These are phyloP conservation scores for Platyscapa corneri DNA, from an alignment of 1,140 invertebrate genomes.

Conservation along the genomic window DNA sequence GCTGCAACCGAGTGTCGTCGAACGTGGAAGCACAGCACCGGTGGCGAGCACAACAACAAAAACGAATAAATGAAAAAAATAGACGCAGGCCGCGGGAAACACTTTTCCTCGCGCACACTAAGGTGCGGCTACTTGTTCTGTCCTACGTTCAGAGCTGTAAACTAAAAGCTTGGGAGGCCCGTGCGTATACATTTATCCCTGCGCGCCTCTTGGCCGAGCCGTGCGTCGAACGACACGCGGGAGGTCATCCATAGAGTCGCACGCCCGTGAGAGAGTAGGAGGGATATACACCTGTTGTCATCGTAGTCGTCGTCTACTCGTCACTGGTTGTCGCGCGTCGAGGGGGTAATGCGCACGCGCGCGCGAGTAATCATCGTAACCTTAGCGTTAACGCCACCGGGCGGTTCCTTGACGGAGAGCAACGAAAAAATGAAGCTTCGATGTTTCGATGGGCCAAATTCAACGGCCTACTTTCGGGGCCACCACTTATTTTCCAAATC, in stretches of 20 bases:
- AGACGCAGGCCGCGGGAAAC: not conserved
- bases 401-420: too few species aligned
- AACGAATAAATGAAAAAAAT: not conserved
- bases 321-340: not conserved
- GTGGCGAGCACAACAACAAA: not conserved
- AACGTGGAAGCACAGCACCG: not conserved
- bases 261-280: slow-evolving; percentile 55
- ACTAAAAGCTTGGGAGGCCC: slow-evolving; percentile 64
- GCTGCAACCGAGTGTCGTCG: too few species aligned
- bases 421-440: too few species aligned
- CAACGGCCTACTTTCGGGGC: too few species aligned
- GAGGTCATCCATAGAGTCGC: slow-evolving; percentile 64
- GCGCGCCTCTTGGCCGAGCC: slow-evolving; percentile 51
- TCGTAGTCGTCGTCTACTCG: slow-evolving; percentile 28
- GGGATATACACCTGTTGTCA: slow-evolving; percentile 60
- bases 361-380: not conserved
- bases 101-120: not conserved
- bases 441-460: too few species aligned
- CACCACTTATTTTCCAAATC: too few species aligned
- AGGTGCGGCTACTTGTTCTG: slow-evolving; percentile 23
- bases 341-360: not conserved
- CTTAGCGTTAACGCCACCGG: too few species aligned
- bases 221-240: slow-evolving; percentile 66
- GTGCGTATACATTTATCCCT: slow-evolving; percentile 68
- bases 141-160: slow-evolving; percentile 42